Evolutionary conservation across 2,113 vertebrate species (phyloP), one percentile per base, ranked within the genome.

Genomic region (Paedocypris sp.): DNA sequence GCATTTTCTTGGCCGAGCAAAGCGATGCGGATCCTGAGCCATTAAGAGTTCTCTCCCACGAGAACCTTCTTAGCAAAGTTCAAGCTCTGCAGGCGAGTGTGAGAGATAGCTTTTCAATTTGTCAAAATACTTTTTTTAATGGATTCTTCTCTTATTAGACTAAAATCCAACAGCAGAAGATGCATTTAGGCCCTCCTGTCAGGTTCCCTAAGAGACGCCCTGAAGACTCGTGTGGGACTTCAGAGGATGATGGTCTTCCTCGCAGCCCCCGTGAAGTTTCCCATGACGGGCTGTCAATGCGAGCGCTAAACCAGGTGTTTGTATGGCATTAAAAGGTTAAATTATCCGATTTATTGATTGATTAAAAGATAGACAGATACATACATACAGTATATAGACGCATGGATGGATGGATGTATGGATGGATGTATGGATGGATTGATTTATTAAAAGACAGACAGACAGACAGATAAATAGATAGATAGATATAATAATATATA

Each of bases 41-140:
- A 5, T 72, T 79, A 19, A 82, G 87, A 67, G 86, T 88, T 10
- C 88, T 89, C 69, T 97, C 92, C 63, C 91, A 95, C 60, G 92
- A 97, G 72, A 94, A 91, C 1, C 65, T 94, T 64, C 91, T 87
- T 45, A 82, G 89, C 75, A 89, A 87, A 47, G 91, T 98, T 66
- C 90, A 87, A 85, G 84, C 87, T 67, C 77, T 98, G 35, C 93
- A 96, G 90, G 94, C 96, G 79, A n/a, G 25, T n/a, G n/a, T n/a
- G n/a, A n/a, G n/a, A n/a, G n/a, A n/a, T n/a, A n/a, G n/a, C n/a
- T n/a, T n/a, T n/a, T n/a, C n/a, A n/a, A n/a, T n/a, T n/a, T n/a
- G n/a, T n/a, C n/a, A n/a, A 10, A n/a, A 13, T 5, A 6, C 5
- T n/a, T 4, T 19, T 9, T 16, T 66, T 2, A n/a, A n/a, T n/a